phyloP scores from a whole-genome alignment of 2,113 vertebrate genomes.

The Pedetes capensis region DNA sequence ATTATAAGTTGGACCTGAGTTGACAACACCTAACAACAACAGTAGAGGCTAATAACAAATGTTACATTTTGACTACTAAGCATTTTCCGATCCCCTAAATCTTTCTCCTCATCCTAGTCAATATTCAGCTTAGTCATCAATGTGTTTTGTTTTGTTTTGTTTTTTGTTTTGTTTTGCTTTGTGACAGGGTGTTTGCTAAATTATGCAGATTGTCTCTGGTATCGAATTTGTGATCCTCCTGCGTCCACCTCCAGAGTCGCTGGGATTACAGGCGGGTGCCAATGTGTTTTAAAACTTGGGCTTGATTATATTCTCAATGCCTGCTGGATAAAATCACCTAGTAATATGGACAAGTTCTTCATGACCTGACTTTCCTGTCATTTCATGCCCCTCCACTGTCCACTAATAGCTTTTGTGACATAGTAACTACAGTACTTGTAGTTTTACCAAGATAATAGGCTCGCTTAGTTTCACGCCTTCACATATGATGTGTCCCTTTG shows the following conservation, averaged over 20 bases:
- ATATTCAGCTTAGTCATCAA: not conserved
- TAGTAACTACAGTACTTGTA: not conserved
- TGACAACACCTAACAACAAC: too few species aligned
- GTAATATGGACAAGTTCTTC: not conserved
- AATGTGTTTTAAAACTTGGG: not conserved
- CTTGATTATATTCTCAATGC: conserved; percentile 4
- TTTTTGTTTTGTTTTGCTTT: too few species aligned
- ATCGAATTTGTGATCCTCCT: too few species aligned
- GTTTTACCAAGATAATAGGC: conserved; percentile 37
- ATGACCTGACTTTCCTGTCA: not conserved
- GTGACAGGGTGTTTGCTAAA: too few species aligned
- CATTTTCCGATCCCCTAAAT: not conserved
- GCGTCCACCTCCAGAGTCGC: too few species aligned
- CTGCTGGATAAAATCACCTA: not conserved
- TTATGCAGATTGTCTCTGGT: too few species aligned
- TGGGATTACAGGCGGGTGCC: too few species aligned
- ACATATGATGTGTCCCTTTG: not conserved
- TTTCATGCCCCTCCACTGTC: not conserved
- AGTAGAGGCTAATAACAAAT: not conserved
- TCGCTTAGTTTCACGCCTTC: conserved; percentile 15
- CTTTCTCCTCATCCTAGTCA: not conserved
- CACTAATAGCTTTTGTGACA: not conserved
- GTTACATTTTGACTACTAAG: not conserved
- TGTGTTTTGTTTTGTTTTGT: too few species aligned
- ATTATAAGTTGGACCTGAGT: too few species aligned